These are phyloP conservation scores for Smutsia gigantea DNA, from an alignment of 2,797 vertebrate genomes.

Conservation along the genomic window DNA sequence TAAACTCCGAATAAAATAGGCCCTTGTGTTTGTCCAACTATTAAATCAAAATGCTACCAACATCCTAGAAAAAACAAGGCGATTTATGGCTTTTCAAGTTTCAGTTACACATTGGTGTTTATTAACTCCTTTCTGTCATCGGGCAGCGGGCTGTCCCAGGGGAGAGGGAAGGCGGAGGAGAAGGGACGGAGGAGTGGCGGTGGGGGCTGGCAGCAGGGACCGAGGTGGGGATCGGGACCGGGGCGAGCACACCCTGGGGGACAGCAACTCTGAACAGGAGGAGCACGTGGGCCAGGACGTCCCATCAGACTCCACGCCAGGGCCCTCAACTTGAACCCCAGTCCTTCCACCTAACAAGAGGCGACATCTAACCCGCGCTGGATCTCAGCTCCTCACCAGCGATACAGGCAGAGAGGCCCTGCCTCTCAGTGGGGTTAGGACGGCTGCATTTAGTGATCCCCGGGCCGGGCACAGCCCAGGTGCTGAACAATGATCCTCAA, in stretches of 20 bases:
- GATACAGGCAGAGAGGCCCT: too few relatives aligned
- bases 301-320: background rate
- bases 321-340: background rate
- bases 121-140: slow-evolving; percentile 77
- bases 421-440: fast-evolving
- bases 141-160: background rate
- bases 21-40: slow-evolving; percentile 92
- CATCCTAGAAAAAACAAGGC: slow-evolving; percentile 81
- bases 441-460: too few relatives aligned
- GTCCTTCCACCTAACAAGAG: background rate
- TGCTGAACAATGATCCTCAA: background rate
- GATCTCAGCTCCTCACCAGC: background rate
- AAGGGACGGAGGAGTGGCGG: background rate
- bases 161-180: background rate
- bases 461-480: background rate
- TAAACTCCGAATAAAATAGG: slow-evolving; percentile 91
- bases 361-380: background rate
- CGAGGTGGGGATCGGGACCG: background rate
- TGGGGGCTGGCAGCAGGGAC: background rate
- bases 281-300: fast-evolving
- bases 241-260: fast-evolving
- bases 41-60: slow-evolving; percentile 91
- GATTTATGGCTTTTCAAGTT: slow-evolving; percentile 86
- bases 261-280: background rate
- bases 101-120: slow-evolving; percentile 81